Percentiles rank a stretch among this genome's conserved stretches.
Evolutionary conservation across 2,113 vertebrate genomes (phyloP).

Genomic region (Uria lomvia): DNA sequence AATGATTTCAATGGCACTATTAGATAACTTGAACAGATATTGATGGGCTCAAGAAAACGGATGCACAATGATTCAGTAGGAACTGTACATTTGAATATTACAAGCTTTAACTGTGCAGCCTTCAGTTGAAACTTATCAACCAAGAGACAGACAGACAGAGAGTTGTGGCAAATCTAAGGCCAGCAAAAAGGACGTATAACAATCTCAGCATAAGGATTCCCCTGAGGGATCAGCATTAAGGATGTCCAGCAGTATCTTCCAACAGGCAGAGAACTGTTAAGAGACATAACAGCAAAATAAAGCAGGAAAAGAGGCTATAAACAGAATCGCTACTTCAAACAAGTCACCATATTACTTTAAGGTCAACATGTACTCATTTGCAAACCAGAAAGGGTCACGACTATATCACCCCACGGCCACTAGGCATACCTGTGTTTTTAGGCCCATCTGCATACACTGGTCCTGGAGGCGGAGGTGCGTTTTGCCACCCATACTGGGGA

Average conservation of each 20-base stretch:
- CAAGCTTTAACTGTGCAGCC: not conserved
- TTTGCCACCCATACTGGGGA: slow-evolving; percentile 82
- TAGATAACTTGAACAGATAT: not conserved
- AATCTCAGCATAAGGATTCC: not conserved
- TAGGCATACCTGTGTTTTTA: slow-evolving; percentile 88
- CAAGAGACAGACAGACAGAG: not conserved
- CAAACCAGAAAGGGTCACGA: not conserved
- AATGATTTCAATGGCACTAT: not conserved
- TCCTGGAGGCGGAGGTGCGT: slow-evolving; percentile 80
- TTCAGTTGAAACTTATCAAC: not conserved
- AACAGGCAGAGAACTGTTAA: not conserved
- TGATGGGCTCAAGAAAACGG: not conserved
- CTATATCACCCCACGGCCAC: not conserved
- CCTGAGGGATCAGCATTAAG: not conserved
- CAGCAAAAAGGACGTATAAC: not conserved
- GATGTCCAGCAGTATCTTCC: not conserved
- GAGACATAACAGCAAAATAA: not conserved
- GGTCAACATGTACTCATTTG: not conserved
- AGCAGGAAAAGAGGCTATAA: not conserved
- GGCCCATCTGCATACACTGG: slow-evolving; percentile 83
- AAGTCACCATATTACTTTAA: not conserved
- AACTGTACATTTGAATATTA: not conserved
- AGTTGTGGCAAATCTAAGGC: not conserved
- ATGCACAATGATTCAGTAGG: not conserved
- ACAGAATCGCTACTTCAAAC: not conserved